Base-by-base conservation (phyloP, 2,888 invertebrate genomes). In the Linnaemya vulpina region DNA sequence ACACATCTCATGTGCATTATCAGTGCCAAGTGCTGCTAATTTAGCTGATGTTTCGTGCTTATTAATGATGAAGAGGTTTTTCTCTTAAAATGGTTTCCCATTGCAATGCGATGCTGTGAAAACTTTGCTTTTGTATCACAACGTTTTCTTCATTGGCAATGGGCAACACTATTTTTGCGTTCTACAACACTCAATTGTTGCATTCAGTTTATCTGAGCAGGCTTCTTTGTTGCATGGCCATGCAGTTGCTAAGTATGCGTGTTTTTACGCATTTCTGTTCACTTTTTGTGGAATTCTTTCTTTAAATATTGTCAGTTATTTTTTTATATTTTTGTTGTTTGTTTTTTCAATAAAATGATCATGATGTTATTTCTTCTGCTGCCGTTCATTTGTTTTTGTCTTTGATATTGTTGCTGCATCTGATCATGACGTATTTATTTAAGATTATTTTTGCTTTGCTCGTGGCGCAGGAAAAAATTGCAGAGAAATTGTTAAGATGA, bases 381-480 rank as follows among this genome's bases (percentile, higher is more conserved):
- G 60, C 58, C 51, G 60, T 80, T 67, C 49, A 51, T 60, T n/a
- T 60, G 67, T 58, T 70, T 78, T 62, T 62, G 53, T 67, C 20
- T 30, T 76, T 58, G 58, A 55, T 67, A 3, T 53, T 79, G 35
- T 10, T 73, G 71, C 62, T 68, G 58, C 60, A 74, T 60, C 71
- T 86, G 82, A 87, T 78, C 86, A 86, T 87, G 87, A 87, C 87
- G 87, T 86, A 86, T 87, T 77, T 87, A 86, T 83, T 87, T 84
- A 80, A 78, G 55, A 80, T 70, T 43, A 53, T 30, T 63, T 55
- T 46, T 51, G 35, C n/a, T 73, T 40, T 15, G 17, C 51, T 67
- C 79, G 46, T 55, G 73, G 83, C 17, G 68, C 68, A 67, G 46
- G 3, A 11, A 78, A 68, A 51, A 80, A 74, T 40, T 15, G n/a